A percentile compares a stretch with the other conserved stretches of the same genome.
These are phyloP conservation scores for Glaucidium brasilianum DNA, from an alignment of 2,113 vertebrate genomes.

Conservation along the genomic window DNA sequence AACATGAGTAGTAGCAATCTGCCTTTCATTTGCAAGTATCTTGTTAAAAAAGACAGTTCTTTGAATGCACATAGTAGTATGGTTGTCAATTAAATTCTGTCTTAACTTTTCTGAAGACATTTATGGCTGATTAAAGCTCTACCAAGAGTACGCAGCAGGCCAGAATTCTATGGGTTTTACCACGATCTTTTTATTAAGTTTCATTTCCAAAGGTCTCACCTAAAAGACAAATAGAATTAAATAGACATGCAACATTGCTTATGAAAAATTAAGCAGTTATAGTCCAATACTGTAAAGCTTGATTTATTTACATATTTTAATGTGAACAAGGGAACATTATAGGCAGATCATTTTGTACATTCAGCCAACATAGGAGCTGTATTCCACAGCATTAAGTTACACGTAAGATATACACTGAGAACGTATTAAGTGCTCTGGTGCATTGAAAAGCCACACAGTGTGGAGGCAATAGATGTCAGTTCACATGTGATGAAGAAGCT, in stretches of 20 bases:
- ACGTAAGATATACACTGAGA: not conserved
- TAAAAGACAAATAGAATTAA: conserved; percentile 23
- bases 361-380: not conserved
- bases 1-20: not conserved
- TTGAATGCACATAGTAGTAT: not conserved
- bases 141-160: not conserved
- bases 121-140: not conserved
- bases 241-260: not conserved
- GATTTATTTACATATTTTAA: conserved; percentile 35
- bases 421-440: conserved; percentile 1
- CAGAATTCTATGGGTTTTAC: not conserved
- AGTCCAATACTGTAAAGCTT: conserved; percentile 14
- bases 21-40: not conserved
- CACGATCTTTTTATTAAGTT: conserved; percentile 35
- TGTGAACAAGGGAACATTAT: not conserved
- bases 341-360: conserved; percentile 7
- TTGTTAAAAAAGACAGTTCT: not conserved
- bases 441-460: not conserved
- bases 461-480: not conserved
- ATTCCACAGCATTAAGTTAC: not conserved
- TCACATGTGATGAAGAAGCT: not conserved
- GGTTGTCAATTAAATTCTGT: not conserved
- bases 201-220: conserved; percentile 12
- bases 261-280: conserved; percentile 23
- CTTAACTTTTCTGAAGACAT: not conserved